Evolutionary conservation across 2,888 invertebrate genomes (phyloP).

Genomic region (Epirrhoe alternata): DNA sequence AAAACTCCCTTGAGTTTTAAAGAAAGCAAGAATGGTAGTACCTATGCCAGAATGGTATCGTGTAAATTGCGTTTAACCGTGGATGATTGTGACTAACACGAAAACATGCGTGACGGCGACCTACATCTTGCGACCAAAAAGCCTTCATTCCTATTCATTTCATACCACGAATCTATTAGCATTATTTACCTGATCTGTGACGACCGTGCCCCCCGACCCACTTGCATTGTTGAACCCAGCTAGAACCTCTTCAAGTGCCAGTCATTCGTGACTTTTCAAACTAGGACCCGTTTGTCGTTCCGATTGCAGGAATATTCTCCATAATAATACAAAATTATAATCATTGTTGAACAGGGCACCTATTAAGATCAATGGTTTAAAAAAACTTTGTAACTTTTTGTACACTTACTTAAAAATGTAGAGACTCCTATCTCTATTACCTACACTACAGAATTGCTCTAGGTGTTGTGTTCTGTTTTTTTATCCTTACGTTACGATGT

Average conservation of each 20-base stretch:
- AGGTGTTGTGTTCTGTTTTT: not conserved
- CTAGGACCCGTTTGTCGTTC: slow-evolving; percentile 9
- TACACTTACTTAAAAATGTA: too few relatives aligned
- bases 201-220: slow-evolving; percentile 37
- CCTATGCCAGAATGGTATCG: not conserved
- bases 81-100: not conserved
- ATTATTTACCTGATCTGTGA: slow-evolving; percentile 65
- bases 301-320: not conserved
- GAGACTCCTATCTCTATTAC: too few relatives aligned
- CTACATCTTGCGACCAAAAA: slow-evolving; percentile 59
- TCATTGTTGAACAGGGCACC: too few relatives aligned
- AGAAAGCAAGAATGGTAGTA: not conserved
- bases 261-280: slow-evolving; percentile 12
- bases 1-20: too few relatives aligned
- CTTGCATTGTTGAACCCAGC: slow-evolving; percentile 21
- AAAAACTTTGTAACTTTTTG: too few relatives aligned
- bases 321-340: too few relatives aligned
- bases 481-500: not conserved
- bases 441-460: too few relatives aligned
- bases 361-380: too few relatives aligned
- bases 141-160: slow-evolving; percentile 66
- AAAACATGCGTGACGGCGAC: slow-evolving; percentile 61
- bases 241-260: slow-evolving; percentile 22
- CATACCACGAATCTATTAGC: slow-evolving; percentile 69
- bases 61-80: not conserved